phyloP scores from a whole-genome alignment of 2,888 invertebrate species.

The Zaprionus bogoriensis region DNA sequence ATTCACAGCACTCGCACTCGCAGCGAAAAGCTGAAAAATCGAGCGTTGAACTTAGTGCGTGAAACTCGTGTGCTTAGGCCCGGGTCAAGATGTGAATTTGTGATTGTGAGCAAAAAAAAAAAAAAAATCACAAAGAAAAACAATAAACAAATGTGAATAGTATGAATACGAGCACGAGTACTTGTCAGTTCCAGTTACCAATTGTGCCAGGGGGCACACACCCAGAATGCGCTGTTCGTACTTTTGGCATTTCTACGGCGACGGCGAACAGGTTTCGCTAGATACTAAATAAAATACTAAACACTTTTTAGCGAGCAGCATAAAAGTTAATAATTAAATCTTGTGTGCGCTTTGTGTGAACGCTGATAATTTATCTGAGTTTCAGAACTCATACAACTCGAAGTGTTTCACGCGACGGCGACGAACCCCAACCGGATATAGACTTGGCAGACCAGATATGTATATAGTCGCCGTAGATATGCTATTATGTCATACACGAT shows the following conservation, averaged over 20 bases:
- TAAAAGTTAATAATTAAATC: constrained; percentile 58
- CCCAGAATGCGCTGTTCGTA: not conserved
- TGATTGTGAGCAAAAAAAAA: not conserved
- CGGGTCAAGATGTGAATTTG: constrained; percentile 42
- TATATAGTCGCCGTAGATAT: constrained; percentile 5
- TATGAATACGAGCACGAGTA: not conserved
- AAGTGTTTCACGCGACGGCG: constrained; percentile 8
- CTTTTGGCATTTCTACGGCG: constrained; percentile 18
- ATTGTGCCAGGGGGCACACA: constrained; percentile 19
- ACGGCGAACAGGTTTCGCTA: constrained; percentile 54
- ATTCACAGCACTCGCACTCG: not conserved
- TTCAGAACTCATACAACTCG: constrained; percentile 42
- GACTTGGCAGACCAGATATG: constrained; percentile 22
- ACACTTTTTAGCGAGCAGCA: constrained; percentile 55
- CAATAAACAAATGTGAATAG: not conserved
- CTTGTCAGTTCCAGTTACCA: constrained; percentile 26
- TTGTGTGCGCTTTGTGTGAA: constrained; percentile 23
- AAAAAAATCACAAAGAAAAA: not conserved
- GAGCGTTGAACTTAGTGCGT: constrained; percentile 52
- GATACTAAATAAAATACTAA: constrained; percentile 54
- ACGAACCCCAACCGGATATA: constrained; percentile 57
- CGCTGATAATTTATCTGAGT: constrained; percentile 42
- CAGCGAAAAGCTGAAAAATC: constrained; percentile 5
- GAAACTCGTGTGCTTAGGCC: constrained; percentile 15
- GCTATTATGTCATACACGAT: constrained; percentile 59